Evolutionary conservation across 2,113 vertebrate species (phyloP).

Genomic region (Esox niger): DNA sequence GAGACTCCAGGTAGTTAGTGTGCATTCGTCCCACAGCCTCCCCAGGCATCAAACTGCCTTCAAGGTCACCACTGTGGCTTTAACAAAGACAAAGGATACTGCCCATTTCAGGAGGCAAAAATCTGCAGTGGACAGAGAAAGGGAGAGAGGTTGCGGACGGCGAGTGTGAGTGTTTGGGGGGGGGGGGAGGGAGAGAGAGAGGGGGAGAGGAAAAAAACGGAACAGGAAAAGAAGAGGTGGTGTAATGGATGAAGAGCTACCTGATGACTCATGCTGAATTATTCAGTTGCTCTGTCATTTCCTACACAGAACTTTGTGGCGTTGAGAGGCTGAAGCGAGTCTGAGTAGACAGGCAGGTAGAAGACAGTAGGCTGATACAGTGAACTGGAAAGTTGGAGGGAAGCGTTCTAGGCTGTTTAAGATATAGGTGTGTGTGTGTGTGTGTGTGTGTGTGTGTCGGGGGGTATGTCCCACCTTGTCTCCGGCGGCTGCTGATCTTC

Average conservation of each 20-base stretch:
- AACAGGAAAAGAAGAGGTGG: too few relatives aligned
- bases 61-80: slow-evolving; percentile 24
- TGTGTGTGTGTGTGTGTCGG: not conserved
- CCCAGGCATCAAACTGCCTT: too few relatives aligned
- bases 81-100: slow-evolving; percentile 16
- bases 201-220: too few relatives aligned
- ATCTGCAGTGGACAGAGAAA: not conserved
- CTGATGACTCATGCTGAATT: too few relatives aligned
- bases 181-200: not conserved
- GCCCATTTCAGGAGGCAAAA: not conserved
- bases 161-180: not conserved
- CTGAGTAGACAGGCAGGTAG: too few relatives aligned
- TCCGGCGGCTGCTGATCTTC: slow-evolving; percentile 94
- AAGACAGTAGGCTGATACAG: too few relatives aligned
- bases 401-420: too few relatives aligned
- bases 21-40: slow-evolving; percentile 30
- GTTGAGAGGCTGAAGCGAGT: too few relatives aligned
- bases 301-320: too few relatives aligned
- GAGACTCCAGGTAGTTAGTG: not conserved
- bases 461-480: slow-evolving; percentile 81
- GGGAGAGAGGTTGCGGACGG: not conserved
- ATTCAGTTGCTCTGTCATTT: too few relatives aligned
- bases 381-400: too few relatives aligned
- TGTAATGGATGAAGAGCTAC: too few relatives aligned
- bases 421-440: not conserved